Percentiles rank a stretch among this genome's conserved stretches.
Evolutionary conservation across 1,140 invertebrate species (phyloP).

Genomic region (Liolophura sinensis): DNA sequence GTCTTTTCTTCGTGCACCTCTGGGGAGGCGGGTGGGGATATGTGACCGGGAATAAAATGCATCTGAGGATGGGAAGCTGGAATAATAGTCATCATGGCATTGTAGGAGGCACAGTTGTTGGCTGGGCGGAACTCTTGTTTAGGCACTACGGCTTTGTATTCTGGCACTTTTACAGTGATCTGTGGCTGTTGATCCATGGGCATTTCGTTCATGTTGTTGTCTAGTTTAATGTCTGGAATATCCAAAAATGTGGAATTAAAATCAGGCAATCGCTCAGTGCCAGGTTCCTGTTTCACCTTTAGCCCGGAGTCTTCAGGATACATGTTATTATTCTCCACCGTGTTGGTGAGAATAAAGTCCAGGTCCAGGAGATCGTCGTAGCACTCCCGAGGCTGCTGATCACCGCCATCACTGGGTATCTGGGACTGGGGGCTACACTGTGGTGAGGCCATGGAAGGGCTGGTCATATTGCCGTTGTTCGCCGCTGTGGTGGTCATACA

Average conservation of each 20-base stretch:
- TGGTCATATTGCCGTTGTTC: conserved; percentile 1
- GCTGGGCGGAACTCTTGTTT: conserved; percentile 38
- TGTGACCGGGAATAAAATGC: conserved; percentile 55
- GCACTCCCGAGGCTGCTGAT: conserved; percentile 10
- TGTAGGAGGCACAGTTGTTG: conserved; percentile 40
- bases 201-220: conserved; percentile 19
- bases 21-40: conserved; percentile 64
- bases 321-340: conserved; percentile 30
- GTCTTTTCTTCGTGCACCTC: conserved; percentile 45
- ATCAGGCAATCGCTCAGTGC: conserved; percentile 42
- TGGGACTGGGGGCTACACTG: too few species aligned
- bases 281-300: conserved; percentile 44
- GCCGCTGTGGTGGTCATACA: conserved; percentile 12
- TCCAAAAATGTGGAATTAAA: conserved; percentile 54
- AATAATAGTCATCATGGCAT: conserved; percentile 35
- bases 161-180: conserved; percentile 10
- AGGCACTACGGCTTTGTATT: conserved; percentile 33
- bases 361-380: conserved; percentile 55
- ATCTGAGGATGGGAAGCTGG: conserved; percentile 30
- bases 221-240: conserved; percentile 55
- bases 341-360: conserved; percentile 56
- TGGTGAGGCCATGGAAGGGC: too few species aligned
- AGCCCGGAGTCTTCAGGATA: conserved; percentile 38
- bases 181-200: conserved; percentile 1
- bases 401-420: background rate